phyloP scores from a whole-genome alignment of 1,140 invertebrate genomes.

The Apis dorsata region DNA sequence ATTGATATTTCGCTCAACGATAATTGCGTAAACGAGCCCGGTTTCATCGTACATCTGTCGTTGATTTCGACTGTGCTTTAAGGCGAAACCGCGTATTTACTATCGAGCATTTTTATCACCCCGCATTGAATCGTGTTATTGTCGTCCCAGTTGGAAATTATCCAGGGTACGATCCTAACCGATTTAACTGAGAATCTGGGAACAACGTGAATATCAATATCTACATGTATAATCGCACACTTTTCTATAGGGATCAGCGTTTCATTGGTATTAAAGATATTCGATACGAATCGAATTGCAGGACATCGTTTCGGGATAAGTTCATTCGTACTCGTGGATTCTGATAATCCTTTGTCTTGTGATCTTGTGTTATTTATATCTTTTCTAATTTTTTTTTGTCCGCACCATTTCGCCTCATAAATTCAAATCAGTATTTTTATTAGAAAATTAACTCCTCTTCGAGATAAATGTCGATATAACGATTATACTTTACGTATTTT shows the following conservation, averaged over 20 bases:
- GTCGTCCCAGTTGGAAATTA: slow-evolving; percentile 62
- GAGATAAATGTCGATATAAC: too few species aligned
- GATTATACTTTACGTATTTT: too few species aligned
- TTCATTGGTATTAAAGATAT: slow-evolving; percentile 1
- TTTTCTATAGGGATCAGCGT: neutral
- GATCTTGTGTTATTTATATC: too few species aligned
- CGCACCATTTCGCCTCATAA: too few species aligned
- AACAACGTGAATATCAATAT: slow-evolving; percentile 50
- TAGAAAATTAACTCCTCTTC: too few species aligned
- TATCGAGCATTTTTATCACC: slow-evolving; percentile 48
- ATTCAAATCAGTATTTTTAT: too few species aligned
- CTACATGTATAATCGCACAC: neutral
- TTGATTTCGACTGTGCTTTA: neutral
- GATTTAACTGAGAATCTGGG: slow-evolving; percentile 42
- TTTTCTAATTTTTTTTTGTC: too few species aligned
- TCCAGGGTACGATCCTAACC: slow-evolving; percentile 49
- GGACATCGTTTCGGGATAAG: too few species aligned
- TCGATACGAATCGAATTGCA: neutral
- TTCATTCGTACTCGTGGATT: neutral
- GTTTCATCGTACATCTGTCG: neutral
- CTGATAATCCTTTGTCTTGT: too few species aligned
- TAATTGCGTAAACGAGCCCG: neutral
- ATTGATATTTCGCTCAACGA: neutral
- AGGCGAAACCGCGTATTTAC: slow-evolving; percentile 45
- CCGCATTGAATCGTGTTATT: slow-evolving; percentile 50